These are phyloP conservation scores for Amazona vittata DNA, from an alignment of 2,113 vertebrate genomes.

Conservation along the genomic window DNA sequence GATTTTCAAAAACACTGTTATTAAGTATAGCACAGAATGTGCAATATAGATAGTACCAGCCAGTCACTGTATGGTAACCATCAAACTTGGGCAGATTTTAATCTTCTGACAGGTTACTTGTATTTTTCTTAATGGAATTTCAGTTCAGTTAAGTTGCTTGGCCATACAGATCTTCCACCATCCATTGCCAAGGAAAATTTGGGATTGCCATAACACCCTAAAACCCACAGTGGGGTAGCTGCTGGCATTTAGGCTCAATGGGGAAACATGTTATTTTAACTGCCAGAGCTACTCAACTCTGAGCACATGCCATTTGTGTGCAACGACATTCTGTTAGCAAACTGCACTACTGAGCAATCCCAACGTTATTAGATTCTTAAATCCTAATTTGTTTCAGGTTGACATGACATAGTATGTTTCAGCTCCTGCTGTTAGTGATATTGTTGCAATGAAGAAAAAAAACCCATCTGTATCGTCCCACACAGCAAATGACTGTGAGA, in stretches of 20 bases:
- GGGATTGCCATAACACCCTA: neutral
- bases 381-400: constrained; percentile 60
- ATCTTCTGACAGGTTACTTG: neutral
- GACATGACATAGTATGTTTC: constrained; percentile 32
- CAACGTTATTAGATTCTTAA: constrained; percentile 45
- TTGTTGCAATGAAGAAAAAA: constrained; percentile 37
- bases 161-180: neutral
- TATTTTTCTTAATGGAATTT: neutral
- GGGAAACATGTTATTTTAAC: neutral
- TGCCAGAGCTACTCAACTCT: neutral
- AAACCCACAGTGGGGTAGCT: neutral
- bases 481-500: constrained; percentile 25
- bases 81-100: accelerated
- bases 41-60: neutral
- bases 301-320: neutral
- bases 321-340: constrained; percentile 47
- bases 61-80: neutral
- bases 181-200: neutral
- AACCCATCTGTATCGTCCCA: neutral
- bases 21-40: neutral
- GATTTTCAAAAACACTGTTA: neutral
- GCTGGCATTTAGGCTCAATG: neutral
- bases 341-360: constrained; percentile 2
- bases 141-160: neutral
- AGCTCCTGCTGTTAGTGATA: constrained; percentile 34